phyloP scores from a whole-genome alignment of 2,113 vertebrate genomes.

The Tautogolabrus adspersus region DNA sequence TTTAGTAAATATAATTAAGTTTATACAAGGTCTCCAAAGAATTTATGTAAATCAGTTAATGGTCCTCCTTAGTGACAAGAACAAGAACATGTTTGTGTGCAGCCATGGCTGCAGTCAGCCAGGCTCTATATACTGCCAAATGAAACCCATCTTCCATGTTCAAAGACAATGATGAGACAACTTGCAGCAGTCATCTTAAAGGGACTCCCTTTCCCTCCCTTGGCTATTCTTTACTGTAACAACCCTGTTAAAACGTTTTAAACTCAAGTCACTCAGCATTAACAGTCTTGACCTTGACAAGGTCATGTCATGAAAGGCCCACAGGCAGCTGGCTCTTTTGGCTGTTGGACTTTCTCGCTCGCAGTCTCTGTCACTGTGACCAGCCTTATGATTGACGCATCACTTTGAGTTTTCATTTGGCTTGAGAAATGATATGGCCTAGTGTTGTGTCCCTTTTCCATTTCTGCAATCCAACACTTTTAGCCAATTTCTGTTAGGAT shows the following conservation, averaged over 20 bases:
- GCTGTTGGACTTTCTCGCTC: constrained; percentile 56
- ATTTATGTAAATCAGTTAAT: not conserved
- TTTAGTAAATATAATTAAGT: not conserved
- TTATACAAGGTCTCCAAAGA: not conserved
- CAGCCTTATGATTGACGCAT: constrained; percentile 61
- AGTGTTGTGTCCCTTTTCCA: constrained; percentile 41
- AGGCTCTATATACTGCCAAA: constrained; percentile 6
- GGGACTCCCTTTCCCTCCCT: not conserved
- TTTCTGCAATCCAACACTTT: constrained; percentile 63
- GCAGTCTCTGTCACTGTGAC: constrained; percentile 61
- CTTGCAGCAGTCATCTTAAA: constrained; percentile 4
- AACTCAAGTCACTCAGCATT: constrained; percentile 54
- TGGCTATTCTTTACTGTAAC: constrained; percentile 19
- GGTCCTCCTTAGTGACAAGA: not conserved
- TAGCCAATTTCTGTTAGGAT: constrained; percentile 52
- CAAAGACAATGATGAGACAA: constrained; percentile 2
- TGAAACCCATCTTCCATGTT: constrained; percentile 13
- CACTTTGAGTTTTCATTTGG: constrained; percentile 66
- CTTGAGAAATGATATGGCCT: constrained; percentile 61
- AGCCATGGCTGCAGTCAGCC: not conserved
- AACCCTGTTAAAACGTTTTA: constrained; percentile 43
- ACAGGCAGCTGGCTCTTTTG: constrained; percentile 57
- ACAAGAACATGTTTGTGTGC: not conserved
- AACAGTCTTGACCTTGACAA: constrained; percentile 72
- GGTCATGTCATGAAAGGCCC: constrained; percentile 43